Base-by-base conservation (phyloP, 2,113 vertebrate species). In the Neoarius graeffei region DNA sequence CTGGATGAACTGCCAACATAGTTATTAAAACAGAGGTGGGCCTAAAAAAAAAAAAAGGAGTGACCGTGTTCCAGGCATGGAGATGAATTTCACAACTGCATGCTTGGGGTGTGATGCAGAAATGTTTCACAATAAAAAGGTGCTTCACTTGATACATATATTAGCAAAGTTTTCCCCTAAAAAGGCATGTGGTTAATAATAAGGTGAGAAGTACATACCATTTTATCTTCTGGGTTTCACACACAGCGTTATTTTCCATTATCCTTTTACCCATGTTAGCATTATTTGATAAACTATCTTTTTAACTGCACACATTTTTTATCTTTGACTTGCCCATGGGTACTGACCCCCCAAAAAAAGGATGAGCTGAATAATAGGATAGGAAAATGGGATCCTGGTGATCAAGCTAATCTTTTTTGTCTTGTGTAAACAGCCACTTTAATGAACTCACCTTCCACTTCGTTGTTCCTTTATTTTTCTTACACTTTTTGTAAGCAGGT, bases 1-100 rank as follows among this genome's bases (percentile, higher is more conserved):
- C 87, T 86, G 91, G 89, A 90, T 93, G 88, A 89, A 73, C 60
- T 90, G 87, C 83, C 88, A 90, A 85, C 60, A 83, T 83, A 86
- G 81, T 15, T 15, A 42, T 85, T 85, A 60, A 67, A 69, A 84
- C 83, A 76, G 50, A 81, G 50, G 62, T 23, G 48, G 50, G 10
- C 56, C 35, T 60, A 69, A 84, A 42, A 42, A 84, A 48, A 81
- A 84, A 56, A 83, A 57, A 66, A 64, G 69, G 62, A 81, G 66
- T 77, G 87, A 81, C 80, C 54, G 64, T 60, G 62, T 54, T 84
- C 8, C 83, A 74, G 50, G 64, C 50, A 84, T 57, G 76, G 52
- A 86, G 54, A 42, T 48, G 62, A 83, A 88, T 90, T 90, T 90
- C 87, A 88, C 89, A 90, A 90, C 54, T 59, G 17, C 11, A 81